Evolutionary conservation across 2,113 vertebrate genomes (phyloP).

Genomic region (Heliornis fulica): DNA sequence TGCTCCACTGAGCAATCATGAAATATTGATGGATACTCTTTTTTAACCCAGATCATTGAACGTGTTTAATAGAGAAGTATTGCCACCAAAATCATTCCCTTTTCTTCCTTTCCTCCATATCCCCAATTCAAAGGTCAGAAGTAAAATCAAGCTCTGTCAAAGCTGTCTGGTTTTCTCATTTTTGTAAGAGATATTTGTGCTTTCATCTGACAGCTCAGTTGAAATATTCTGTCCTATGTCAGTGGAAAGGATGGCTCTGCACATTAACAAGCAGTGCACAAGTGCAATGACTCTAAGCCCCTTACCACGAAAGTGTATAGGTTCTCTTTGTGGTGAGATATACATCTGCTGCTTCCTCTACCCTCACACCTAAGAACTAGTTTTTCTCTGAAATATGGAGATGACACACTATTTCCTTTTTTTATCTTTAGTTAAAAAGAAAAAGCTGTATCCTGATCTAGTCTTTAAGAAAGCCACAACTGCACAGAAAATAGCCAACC

Average conservation of each 20-base stretch:
- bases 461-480: not conserved
- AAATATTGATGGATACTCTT: constrained; percentile 25
- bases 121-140: constrained; percentile 9
- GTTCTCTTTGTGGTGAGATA: not conserved
- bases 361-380: not conserved
- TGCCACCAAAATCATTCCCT: constrained; percentile 3
- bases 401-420: not conserved
- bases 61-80: constrained; percentile 12
- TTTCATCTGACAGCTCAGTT: not conserved
- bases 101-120: not conserved
- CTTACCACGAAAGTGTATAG: not conserved
- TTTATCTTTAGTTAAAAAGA: not conserved
- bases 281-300: not conserved
- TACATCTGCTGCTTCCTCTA: not conserved
- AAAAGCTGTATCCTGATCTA: not conserved
- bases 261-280: not conserved
- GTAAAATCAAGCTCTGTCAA: constrained; percentile 23
- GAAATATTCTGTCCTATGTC: not conserved
- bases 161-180: not conserved
- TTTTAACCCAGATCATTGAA: not conserved
- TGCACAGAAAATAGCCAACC: not conserved
- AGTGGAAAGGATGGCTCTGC: not conserved
- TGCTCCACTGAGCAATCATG: constrained; percentile 30
- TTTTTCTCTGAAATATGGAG: not conserved
- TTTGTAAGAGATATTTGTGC: not conserved